Evolutionary conservation across 2,113 vertebrate genomes (phyloP).

Genomic region (Ctenodactylus gundi): DNA sequence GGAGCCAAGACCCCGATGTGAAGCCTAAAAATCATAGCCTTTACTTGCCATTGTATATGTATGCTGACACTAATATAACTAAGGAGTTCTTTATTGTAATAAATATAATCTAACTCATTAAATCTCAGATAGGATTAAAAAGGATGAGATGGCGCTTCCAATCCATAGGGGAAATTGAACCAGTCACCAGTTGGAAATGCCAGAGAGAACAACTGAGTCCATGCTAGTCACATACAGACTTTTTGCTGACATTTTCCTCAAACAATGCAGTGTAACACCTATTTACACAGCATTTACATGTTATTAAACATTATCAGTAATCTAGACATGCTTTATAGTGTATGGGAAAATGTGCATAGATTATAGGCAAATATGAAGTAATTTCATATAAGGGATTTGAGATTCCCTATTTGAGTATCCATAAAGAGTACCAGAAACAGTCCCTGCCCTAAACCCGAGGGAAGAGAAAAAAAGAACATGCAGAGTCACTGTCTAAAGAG

Average conservation of each 20-base stretch:
- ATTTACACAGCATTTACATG: background rate
- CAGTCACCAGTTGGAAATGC: background rate
- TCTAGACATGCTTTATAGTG: background rate
- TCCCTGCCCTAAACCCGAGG: background rate
- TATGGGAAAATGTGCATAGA: background rate
- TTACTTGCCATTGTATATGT: background rate
- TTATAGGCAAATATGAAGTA: background rate
- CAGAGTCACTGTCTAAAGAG: background rate
- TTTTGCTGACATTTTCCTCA: background rate
- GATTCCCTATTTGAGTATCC: background rate
- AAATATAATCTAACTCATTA: conserved; percentile 7
- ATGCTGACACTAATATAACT: background rate
- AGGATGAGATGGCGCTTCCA: background rate
- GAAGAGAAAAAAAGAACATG: background rate
- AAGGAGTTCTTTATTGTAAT: background rate
- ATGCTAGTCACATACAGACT: background rate
- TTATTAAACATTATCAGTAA: background rate
- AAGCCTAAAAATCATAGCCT: background rate
- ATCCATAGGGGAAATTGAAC: background rate
- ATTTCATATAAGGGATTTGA: background rate
- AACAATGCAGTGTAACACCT: background rate
- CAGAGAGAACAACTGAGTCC: background rate
- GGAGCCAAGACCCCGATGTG: background rate
- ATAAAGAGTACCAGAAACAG: background rate
- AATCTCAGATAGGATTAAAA: background rate